Evolutionary conservation across 2,113 vertebrate genomes (phyloP).

Genomic region (Scomber japonicus): DNA sequence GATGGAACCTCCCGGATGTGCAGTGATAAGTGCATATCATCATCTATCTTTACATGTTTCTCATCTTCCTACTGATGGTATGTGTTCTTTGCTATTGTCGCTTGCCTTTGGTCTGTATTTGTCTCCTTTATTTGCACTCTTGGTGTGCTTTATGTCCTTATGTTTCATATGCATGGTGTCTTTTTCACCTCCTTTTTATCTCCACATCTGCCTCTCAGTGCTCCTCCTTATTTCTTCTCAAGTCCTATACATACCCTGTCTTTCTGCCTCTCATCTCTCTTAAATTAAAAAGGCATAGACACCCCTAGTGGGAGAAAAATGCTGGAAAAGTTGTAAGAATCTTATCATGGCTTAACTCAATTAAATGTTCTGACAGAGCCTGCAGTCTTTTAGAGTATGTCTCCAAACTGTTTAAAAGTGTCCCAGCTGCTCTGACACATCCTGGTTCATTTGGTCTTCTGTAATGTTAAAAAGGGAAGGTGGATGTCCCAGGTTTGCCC

Average conservation of each 20-base stretch:
- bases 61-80: constrained; percentile 22
- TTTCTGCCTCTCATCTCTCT: constrained; percentile 23
- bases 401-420: constrained; percentile 18
- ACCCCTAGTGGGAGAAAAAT: constrained; percentile 21
- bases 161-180: background rate
- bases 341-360: constrained; percentile 32
- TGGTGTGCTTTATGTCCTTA: background rate
- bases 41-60: constrained; percentile 22
- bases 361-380: constrained; percentile 44
- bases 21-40: constrained; percentile 33
- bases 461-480: background rate
- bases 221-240: constrained; percentile 5
- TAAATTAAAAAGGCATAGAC: constrained; percentile 28
- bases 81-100: background rate
- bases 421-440: constrained; percentile 16
- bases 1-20: constrained; percentile 28
- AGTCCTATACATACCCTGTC: background rate
- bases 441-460: constrained; percentile 10
- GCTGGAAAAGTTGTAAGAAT: background rate
- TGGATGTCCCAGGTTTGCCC: background rate
- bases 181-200: constrained; percentile 22
- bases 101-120: constrained; percentile 17
- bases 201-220: background rate
- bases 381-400: constrained; percentile 1
- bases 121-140: constrained; percentile 8